Conservation (phyloP, 1,140 invertebrate genomes). For the Amyelois transitella region DNA sequence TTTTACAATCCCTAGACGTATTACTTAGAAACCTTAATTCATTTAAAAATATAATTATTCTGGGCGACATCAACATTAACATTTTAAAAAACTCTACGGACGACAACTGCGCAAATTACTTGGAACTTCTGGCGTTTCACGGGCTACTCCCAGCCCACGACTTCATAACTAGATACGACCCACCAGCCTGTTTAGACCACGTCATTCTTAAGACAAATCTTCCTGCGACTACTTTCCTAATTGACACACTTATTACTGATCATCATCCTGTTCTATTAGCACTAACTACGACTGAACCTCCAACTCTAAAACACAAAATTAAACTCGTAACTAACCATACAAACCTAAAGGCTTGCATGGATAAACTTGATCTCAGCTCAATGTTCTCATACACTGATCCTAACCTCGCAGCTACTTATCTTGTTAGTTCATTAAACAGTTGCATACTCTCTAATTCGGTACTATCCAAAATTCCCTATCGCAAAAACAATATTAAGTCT, state of each 20-base stretch:
- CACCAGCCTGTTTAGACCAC: conserved; percentile 1
- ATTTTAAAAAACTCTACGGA: background rate
- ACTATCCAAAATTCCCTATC: too few relatives aligned
- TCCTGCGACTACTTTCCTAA: background rate
- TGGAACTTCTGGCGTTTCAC: background rate
- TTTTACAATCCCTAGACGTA: background rate
- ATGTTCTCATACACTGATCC: background rate
- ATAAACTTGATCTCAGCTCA: background rate
- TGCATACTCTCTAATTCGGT: background rate
- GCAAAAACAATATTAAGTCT: background rate
- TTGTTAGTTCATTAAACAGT: background rate
- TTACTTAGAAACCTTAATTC: background rate
- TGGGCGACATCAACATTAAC: conserved; percentile 5
- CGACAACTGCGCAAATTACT: background rate
- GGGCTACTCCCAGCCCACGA: conserved; percentile 1
- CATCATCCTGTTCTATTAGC: background rate
- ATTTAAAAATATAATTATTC: conserved; percentile 1
- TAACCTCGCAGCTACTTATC: background rate
- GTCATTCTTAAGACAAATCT: background rate
- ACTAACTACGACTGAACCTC: background rate
- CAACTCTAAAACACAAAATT: background rate
- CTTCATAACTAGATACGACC: background rate
- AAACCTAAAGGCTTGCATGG: background rate
- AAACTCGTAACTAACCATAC: too few relatives aligned
- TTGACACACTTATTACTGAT: background rate